These are phyloP conservation scores for Eulemur macaco DNA, from an alignment of 2,113 vertebrate species.

Conservation along the genomic window DNA sequence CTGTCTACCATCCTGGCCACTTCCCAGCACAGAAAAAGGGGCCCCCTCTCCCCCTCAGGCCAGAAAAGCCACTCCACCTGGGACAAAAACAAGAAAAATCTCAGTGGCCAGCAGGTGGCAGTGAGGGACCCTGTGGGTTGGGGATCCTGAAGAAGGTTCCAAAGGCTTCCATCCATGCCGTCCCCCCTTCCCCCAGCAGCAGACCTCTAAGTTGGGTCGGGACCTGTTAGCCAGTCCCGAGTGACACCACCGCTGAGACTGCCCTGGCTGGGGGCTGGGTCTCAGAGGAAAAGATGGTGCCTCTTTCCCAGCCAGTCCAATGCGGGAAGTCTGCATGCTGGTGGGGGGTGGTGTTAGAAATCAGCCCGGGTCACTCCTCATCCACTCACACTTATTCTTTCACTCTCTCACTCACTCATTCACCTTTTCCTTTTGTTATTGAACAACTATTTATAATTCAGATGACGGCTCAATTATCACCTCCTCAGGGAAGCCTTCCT, in stretches of 20 bases:
- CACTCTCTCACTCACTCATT: not conserved
- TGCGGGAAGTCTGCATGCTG: no score
- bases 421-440: not conserved
- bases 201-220: not conserved
- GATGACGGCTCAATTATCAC: not conserved
- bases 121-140: not conserved
- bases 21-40: not conserved
- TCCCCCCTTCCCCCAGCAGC: not conserved
- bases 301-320: not conserved
- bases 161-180: not conserved
- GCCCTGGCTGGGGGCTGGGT: not conserved
- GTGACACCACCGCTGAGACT: not conserved
- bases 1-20: no score
- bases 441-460: not conserved
- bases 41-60: not conserved
- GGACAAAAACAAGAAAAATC: not conserved
- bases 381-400: not conserved
- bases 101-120: conserved; percentile 28
- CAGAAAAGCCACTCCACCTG: not conserved
- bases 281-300: not conserved
- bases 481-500: not conserved
- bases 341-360: no score
- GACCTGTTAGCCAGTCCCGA: not conserved
- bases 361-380: not conserved
- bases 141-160: not conserved